Percentiles rank a stretch among this genome's conserved stretches.
phyloP scores from a whole-genome alignment of 2,888 invertebrate genomes.

The Hipparchia sbordonii region DNA sequence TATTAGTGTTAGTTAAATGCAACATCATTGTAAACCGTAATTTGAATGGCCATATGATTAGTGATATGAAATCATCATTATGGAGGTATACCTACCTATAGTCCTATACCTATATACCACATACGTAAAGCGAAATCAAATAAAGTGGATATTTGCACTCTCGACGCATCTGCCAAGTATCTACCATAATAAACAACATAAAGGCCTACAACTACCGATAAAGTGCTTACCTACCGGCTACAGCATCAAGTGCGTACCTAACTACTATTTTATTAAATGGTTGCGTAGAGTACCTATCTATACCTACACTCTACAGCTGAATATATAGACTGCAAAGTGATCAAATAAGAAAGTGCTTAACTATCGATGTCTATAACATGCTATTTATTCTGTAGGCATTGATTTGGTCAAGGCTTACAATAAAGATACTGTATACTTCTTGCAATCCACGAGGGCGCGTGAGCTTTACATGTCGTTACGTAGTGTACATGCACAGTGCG shows the following conservation, averaged over 20 bases:
- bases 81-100: neutral
- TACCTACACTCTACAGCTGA: neutral
- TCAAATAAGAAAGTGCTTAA: neutral
- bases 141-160: slow-evolving; percentile 2
- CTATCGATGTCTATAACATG: no score
- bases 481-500: no score
- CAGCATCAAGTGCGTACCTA: no score
- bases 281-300: no score
- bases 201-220: slow-evolving; percentile 2
- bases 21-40: slow-evolving; percentile 2
- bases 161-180: neutral
- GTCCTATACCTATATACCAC: neutral
- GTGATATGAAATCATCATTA: slow-evolving; percentile 3
- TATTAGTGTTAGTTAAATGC: no score
- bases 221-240: no score
- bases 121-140: neutral
- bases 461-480: no score
- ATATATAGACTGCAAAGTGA: neutral
- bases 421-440: no score
- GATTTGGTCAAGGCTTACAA: no score
- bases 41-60: neutral
- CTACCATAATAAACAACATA: neutral
- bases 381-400: no score
- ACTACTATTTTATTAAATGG: no score
- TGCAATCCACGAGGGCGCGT: no score